Conservation (phyloP, 2,797 vertebrate species). For the Centroberyx gerrardi region DNA sequence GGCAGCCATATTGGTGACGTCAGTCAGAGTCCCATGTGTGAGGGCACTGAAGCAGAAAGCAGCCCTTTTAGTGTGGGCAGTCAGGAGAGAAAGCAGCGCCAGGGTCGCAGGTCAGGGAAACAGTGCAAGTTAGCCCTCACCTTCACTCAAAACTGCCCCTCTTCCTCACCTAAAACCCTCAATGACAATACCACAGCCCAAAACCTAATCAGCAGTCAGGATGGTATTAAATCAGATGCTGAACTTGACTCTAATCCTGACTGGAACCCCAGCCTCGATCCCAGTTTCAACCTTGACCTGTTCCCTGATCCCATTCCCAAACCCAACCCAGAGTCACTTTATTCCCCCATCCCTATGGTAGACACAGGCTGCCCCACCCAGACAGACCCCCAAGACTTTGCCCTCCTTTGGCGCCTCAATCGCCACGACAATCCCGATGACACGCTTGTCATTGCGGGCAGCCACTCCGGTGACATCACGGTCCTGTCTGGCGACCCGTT, state of each 20-base stretch:
- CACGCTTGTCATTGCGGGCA: not conserved
- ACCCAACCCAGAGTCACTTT: constrained; percentile 10
- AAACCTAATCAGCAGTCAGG: constrained; percentile 22
- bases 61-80: constrained; percentile 37
- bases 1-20: constrained; percentile 26
- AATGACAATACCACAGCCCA: constrained; percentile 26
- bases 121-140: constrained; percentile 90
- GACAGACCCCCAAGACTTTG: constrained; percentile 94
- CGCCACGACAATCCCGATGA: constrained; percentile 50
- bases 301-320: not conserved
- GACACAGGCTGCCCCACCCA: constrained; percentile 75
- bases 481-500: constrained; percentile 84
- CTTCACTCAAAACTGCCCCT: constrained; percentile 84
- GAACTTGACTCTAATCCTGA: constrained; percentile 2
- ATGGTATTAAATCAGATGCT: constrained; percentile 5
- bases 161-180: constrained; percentile 17
- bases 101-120: constrained; percentile 83
- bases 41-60: constrained; percentile 60
- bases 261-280: constrained; percentile 9
- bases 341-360: not conserved
- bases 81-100: constrained; percentile 83
- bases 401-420: constrained; percentile 93
- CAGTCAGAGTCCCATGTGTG: constrained; percentile 51
- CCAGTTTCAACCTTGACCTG: constrained; percentile 26
- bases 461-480: constrained; percentile 66